Evolutionary conservation across 2,113 vertebrate species (phyloP), one percentile per base, ranked within the genome.

Genomic region (Ptilorrhoa leucosticta): DNA sequence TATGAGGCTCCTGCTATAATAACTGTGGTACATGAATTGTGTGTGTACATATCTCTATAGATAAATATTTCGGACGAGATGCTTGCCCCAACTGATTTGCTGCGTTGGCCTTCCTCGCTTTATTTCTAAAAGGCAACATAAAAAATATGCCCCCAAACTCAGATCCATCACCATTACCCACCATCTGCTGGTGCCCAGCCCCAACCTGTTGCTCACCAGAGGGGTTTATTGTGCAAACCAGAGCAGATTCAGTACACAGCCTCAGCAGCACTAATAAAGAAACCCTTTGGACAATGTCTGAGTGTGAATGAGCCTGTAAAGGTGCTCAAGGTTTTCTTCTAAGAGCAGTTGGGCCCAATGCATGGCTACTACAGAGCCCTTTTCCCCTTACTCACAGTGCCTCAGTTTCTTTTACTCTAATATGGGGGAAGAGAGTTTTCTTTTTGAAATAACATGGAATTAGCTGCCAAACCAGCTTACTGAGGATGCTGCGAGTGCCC

Each of bases 81-180:
- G 53, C 40, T 94, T 77, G 47, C 48, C 66, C 50, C 3, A 15
- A 33, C 58, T 73, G 81, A 91, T 95, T 95, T 79, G 83, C 90
- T 96, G 81, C 1, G 1, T 89, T 93, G 60, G 79, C 93, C 93
- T 95, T 93, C 83, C 86, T 93, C 4, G 5, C 57, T 87, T 87
- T 88, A 61, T 91, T 96, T 78, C 87, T 94, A 57, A 75, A 84
- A 89, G 77, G 47, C 73, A 83, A 72, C 61, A 76, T 69, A 73
- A 91, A 95, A 81, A 83, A 57, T 1, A 13, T 6, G 20, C 26
- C 7, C 4, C 27, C 15, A 54, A 63, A 57, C 69, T 26, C 39
- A 81, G 28, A 61, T 53, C 61, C 42, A 47, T 73, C 37, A 81
- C 60, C 51, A 77, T 66, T 86, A 88, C 56, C 37, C 11, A 9